Conservation (phyloP, 2,888 invertebrate genomes). For the Ormyrus pomaceus region DNA sequence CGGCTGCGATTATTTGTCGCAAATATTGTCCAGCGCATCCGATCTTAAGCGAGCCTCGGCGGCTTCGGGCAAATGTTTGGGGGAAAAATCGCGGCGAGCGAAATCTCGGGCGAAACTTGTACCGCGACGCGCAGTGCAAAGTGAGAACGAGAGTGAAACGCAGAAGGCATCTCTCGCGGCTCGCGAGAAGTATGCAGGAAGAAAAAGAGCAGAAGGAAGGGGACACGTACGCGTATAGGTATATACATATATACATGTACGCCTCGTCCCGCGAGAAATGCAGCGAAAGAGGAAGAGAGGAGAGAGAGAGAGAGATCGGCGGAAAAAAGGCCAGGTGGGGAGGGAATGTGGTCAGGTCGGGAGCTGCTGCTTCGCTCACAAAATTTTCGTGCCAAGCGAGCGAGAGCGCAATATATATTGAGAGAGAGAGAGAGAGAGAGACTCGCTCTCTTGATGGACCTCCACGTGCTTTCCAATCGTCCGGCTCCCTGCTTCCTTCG, state of each 20-base stretch:
- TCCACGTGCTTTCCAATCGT: slow-evolving; percentile 63
- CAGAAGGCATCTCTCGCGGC: background rate
- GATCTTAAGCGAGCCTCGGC: background rate
- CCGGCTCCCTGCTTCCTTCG: slow-evolving; percentile 2
- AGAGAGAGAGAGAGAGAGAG: background rate
- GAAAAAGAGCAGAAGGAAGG: background rate
- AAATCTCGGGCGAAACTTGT: background rate
- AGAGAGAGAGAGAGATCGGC: slow-evolving; percentile 55
- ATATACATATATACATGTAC: background rate
- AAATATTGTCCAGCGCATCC: background rate
- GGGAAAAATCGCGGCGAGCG: background rate
- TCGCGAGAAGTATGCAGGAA: slow-evolving; percentile 38
- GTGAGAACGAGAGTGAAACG: slow-evolving; percentile 49
- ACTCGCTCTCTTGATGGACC: slow-evolving; percentile 55
- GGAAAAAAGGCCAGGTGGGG: slow-evolving; percentile 59
- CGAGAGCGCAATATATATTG: background rate
- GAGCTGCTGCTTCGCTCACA: slow-evolving; percentile 62
- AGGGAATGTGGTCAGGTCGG: slow-evolving; percentile 73
- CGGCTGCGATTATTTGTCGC: background rate
- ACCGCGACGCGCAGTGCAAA: background rate
- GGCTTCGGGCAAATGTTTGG: background rate
- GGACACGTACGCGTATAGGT: background rate
- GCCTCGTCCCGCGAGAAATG: slow-evolving; percentile 34
- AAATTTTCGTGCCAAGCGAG: slow-evolving; percentile 65
- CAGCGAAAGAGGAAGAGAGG: slow-evolving; percentile 29